These are phyloP conservation scores for Reinhardtius hippoglossoides DNA, from an alignment of 2,113 vertebrate genomes.

Conservation along the genomic window DNA sequence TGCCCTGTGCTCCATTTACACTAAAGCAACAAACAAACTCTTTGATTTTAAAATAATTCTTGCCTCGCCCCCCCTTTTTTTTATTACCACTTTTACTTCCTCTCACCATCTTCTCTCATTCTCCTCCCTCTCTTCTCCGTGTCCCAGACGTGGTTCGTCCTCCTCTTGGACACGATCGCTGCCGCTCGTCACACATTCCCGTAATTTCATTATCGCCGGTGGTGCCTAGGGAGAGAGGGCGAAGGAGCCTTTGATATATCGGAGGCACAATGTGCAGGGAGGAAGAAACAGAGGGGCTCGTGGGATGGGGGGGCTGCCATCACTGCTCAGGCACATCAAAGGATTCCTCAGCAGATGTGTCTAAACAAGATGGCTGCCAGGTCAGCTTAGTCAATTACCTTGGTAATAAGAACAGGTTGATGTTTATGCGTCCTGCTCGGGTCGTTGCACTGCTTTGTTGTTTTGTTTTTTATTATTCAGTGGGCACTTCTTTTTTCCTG, in stretches of 20 bases:
- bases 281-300: constrained; percentile 46
- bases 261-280: constrained; percentile 40
- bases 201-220: constrained; percentile 55
- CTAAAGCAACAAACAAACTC: neutral
- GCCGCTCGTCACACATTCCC: constrained; percentile 48
- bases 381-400: constrained; percentile 61
- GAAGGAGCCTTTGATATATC: constrained; percentile 63
- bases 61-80: neutral
- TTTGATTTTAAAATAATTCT: neutral
- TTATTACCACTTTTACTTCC: neutral
- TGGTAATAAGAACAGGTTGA: constrained; percentile 49
- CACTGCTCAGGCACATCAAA: constrained; percentile 62
- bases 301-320: constrained; percentile 43
- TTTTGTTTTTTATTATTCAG: constrained; percentile 12
- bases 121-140: neutral
- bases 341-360: constrained; percentile 72
- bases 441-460: neutral
- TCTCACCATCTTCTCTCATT: neutral
- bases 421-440: constrained; percentile 18
- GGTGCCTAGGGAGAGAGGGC: constrained; percentile 30
- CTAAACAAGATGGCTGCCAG: constrained; percentile 72
- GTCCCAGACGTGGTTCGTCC: neutral
- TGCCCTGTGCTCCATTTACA: neutral
- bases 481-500: neutral
- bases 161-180: constrained; percentile 25